A percentile compares a stretch with the other conserved stretches of the same genome.
phyloP scores from a whole-genome alignment of 2,113 vertebrate genomes.

The Sylvietta virens region DNA sequence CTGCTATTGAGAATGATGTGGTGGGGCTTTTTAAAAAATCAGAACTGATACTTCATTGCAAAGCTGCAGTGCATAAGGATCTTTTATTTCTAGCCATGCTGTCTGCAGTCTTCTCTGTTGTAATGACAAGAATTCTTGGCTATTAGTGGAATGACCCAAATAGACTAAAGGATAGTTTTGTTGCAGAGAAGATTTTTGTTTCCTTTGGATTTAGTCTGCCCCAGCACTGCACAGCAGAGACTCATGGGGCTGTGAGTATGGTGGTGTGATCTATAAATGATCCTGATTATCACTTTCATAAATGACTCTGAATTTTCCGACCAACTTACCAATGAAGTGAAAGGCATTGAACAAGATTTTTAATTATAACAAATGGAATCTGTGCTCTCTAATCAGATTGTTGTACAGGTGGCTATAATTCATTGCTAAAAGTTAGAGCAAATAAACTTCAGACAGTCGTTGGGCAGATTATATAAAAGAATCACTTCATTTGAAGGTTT shows the following conservation, averaged over 20 bases:
- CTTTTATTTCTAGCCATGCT: not conserved
- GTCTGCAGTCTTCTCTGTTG: not conserved
- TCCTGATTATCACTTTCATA: not conserved
- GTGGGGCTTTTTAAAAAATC: not conserved
- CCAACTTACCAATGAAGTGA: not conserved
- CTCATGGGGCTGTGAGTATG: not conserved
- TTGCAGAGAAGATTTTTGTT: not conserved
- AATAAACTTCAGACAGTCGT: constrained; percentile 1
- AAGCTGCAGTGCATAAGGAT: not conserved
- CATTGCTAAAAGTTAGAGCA: constrained; percentile 19
- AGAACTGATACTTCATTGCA: not conserved
- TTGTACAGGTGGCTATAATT: constrained; percentile 11
- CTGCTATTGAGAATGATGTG: not conserved
- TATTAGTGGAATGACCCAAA: not conserved
- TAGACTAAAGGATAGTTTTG: not conserved
- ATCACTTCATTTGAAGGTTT: not conserved
- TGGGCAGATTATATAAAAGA: not conserved
- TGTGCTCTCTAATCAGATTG: not conserved
- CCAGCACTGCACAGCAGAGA: not conserved
- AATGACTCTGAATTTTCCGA: constrained; percentile 10
- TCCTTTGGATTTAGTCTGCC: not conserved
- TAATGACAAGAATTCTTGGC: not conserved
- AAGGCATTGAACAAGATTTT: constrained; percentile 32
- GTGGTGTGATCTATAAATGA: not conserved
- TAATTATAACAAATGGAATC: constrained; percentile 39